These are phyloP conservation scores for Zaprionus kolodkinae DNA, from an alignment of 1,140 invertebrate genomes.

Conservation along the genomic window DNA sequence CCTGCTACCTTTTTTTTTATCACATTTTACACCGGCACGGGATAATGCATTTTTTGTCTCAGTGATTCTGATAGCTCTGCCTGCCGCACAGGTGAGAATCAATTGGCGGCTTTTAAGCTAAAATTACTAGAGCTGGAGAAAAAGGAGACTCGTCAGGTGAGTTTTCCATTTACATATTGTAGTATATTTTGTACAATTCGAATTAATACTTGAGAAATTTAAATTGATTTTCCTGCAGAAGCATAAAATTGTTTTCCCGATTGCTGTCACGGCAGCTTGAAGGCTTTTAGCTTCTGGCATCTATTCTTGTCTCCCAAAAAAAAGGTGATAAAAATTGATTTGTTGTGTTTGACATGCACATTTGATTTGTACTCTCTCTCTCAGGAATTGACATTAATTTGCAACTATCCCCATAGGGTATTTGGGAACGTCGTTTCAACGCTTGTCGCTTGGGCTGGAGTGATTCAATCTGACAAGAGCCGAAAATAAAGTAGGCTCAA, in stretches of 20 bases:
- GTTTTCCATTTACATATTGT: neutral
- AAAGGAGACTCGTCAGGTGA: neutral
- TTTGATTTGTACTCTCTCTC: conserved; percentile 55
- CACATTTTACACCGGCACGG: conserved; percentile 19
- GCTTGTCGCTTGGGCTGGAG: conserved; percentile 49
- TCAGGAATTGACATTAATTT: conserved; percentile 55
- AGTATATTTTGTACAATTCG: neutral
- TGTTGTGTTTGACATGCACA: conserved; percentile 54
- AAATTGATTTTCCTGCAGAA: neutral
- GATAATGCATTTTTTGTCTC: conserved; percentile 45
- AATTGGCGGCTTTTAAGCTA: neutral
- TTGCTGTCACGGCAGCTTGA: too few relatives aligned
- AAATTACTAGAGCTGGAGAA: neutral
- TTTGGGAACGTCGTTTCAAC: conserved; percentile 46
- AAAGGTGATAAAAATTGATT: conserved; percentile 53
- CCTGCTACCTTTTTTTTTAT: conserved; percentile 25
- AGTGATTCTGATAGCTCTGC: neutral
- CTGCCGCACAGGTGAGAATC: neutral
- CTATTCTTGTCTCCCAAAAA: conserved; percentile 5
- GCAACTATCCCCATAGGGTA: conserved; percentile 11
- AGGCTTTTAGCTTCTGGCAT: conserved; percentile 4
- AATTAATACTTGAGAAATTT: conserved; percentile 1
- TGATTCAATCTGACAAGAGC: conserved; percentile 78
- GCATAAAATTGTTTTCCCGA: too few relatives aligned
- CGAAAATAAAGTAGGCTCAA: conserved; percentile 70